Percentiles rank a stretch among this genome's conserved stretches.
phyloP scores from a whole-genome alignment of 2,113 vertebrate species.

The Epinephelus cyanopodus region DNA sequence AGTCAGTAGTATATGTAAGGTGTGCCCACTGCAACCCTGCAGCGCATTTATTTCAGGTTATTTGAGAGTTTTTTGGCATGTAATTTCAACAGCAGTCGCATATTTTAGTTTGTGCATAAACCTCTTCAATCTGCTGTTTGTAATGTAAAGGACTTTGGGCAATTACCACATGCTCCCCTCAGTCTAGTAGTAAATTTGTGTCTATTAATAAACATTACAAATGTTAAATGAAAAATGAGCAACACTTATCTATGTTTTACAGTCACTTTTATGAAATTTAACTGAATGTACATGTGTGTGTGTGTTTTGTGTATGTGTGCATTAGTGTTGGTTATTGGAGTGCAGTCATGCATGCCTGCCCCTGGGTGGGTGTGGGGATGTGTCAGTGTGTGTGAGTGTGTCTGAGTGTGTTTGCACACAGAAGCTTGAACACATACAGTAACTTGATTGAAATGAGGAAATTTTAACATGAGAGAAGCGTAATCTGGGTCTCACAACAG shows the following conservation, averaged over 20 bases:
- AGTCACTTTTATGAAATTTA: slow-evolving; percentile 27
- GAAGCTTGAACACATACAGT: slow-evolving; percentile 27
- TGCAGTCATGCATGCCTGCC: slow-evolving; percentile 32
- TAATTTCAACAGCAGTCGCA: slow-evolving; percentile 10
- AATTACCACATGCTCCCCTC: slow-evolving; percentile 17
- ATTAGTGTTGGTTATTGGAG: slow-evolving; percentile 45
- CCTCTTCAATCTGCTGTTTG: slow-evolving; percentile 10
- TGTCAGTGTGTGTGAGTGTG: not conserved
- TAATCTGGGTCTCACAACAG: slow-evolving; percentile 62
- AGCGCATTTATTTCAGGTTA: not conserved
- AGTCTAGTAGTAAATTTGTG: slow-evolving; percentile 1
- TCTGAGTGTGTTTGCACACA: not conserved
- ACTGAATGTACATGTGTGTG: slow-evolving; percentile 11
- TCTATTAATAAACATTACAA: slow-evolving; percentile 34
- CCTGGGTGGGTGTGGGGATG: slow-evolving; percentile 4
- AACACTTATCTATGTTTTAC: slow-evolving; percentile 38
- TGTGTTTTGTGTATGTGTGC: slow-evolving; percentile 2
- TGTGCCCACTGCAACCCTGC: not conserved
- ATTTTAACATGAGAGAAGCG: slow-evolving; percentile 70
- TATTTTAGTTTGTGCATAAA: slow-evolving; percentile 20
- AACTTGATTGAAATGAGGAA: slow-evolving; percentile 51
- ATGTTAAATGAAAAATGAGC: slow-evolving; percentile 14
- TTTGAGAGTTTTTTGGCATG: slow-evolving; percentile 4
- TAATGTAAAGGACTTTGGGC: slow-evolving; percentile 18
- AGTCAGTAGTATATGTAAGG: not conserved